These are phyloP conservation scores for Solea senegalensis DNA, from an alignment of 2,113 vertebrate genomes.

Conservation along the genomic window DNA sequence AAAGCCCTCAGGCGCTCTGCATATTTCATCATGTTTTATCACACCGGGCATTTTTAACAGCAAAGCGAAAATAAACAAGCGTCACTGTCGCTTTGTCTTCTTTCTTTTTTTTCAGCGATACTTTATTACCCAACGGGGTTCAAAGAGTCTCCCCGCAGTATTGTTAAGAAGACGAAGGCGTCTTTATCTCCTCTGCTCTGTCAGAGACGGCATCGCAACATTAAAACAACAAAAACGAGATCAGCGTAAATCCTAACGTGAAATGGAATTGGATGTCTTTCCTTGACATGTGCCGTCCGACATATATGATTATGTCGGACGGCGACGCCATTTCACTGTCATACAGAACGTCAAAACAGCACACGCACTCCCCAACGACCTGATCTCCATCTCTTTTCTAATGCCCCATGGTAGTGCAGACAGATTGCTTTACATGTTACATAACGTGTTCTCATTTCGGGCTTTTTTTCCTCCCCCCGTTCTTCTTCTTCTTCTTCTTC, in stretches of 20 bases:
- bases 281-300: slow-evolving; percentile 61
- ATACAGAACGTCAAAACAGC: slow-evolving; percentile 31
- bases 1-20: slow-evolving; percentile 1
- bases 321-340: slow-evolving; percentile 44
- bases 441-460: slow-evolving; percentile 50
- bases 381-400: slow-evolving; percentile 14
- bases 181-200: slow-evolving; percentile 21
- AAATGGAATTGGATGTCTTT: slow-evolving; percentile 53
- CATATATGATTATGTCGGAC: slow-evolving; percentile 67
- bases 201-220: slow-evolving; percentile 22
- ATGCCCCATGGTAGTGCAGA: slow-evolving; percentile 43
- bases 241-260: slow-evolving; percentile 37
- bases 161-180: slow-evolving; percentile 4
- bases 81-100: background rate
- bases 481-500: too few species aligned
- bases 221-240: slow-evolving; percentile 5
- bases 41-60: slow-evolving; percentile 6
- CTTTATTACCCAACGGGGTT: slow-evolving; percentile 16
- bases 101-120: slow-evolving; percentile 8
- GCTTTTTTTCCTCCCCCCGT: background rate
- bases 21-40: slow-evolving; percentile 18
- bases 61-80: slow-evolving; percentile 20
- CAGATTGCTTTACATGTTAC: slow-evolving; percentile 58
- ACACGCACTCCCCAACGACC: slow-evolving; percentile 29
- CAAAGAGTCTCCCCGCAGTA: slow-evolving; percentile 10